Base-by-base conservation (phyloP, 2,888 invertebrate species). In the Drosophila bunnanda region DNA sequence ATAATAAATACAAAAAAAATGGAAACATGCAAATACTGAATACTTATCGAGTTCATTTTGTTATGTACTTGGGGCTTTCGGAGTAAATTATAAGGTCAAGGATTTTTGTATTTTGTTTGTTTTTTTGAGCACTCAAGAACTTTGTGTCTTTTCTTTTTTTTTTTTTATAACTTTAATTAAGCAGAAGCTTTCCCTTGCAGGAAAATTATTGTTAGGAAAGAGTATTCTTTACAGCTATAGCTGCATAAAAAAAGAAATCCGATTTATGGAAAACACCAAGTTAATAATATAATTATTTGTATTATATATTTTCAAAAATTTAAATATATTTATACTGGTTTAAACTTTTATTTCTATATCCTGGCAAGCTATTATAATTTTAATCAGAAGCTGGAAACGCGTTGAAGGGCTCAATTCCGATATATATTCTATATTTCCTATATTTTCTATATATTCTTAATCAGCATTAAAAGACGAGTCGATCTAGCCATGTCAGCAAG, bases 31-130 rank as follows among this genome's bases (percentile, higher is more conserved):
- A 75, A 75, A 78, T 30, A 64, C 65, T 72, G 64, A 71, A 82
- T 39, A 73, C 80, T 80, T 82, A 80, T 83, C 78, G 76, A 76
- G 82, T 78, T 80, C 72, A 80, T 82, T 82, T 77, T 86, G 83
- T 86, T 75, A 67, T 80, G 71, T 70, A 65, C 54, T 48, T 43
- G 44, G 41, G 7, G 12, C 34, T 64, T 64, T 41, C 32, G 38
- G 60, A 25, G 25, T 41, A 20, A 43, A 61, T 70, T 82, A 71
- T 76, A 72, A 74, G 81, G 81, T 82, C 81, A 82, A 86, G 81
- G 83, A 82, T 80, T 70, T 75, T 75, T 52, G 78, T 74, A 72
- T 46, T 67, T 71, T 71, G 20, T 20, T 41, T 36, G 15, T 43
- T 15, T 15, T 41, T 48, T 17, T 54, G 38, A 71, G 44, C 53